Evolutionary conservation across 2,113 vertebrate genomes (phyloP).

Genomic region (Machaerirhynchus nigripectus): DNA sequence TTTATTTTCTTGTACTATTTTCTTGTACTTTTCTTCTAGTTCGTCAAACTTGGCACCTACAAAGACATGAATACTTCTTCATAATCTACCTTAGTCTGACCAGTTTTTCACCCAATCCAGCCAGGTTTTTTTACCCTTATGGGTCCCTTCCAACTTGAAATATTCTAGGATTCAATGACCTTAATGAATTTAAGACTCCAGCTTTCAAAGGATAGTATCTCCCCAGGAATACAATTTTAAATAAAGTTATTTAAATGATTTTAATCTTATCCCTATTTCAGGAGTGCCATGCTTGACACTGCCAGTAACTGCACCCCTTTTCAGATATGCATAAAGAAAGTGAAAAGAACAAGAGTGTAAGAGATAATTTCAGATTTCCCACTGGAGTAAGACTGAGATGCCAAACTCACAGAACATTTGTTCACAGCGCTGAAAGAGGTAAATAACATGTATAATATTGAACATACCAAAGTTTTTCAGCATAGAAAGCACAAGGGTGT

Average conservation of each 20-base stretch:
- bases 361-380: background rate
- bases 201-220: background rate
- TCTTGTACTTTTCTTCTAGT: slow-evolving; percentile 85
- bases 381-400: background rate
- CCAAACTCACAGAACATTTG: background rate
- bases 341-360: background rate
- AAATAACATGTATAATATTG: background rate
- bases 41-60: slow-evolving; percentile 83
- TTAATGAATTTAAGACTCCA: background rate
- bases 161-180: background rate
- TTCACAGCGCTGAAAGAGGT: background rate
- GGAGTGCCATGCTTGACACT: background rate
- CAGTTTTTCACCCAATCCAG: background rate
- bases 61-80: background rate
- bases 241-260: background rate
- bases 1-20: slow-evolving; percentile 86
- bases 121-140: background rate
- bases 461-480: background rate
- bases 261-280: background rate
- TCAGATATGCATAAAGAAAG: background rate
- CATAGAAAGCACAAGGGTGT: background rate
- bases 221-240: background rate
- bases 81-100: background rate
- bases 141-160: background rate
- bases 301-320: background rate